Evolutionary conservation across 2,888 invertebrate genomes (phyloP).

Genomic region (Tachina lurida): DNA sequence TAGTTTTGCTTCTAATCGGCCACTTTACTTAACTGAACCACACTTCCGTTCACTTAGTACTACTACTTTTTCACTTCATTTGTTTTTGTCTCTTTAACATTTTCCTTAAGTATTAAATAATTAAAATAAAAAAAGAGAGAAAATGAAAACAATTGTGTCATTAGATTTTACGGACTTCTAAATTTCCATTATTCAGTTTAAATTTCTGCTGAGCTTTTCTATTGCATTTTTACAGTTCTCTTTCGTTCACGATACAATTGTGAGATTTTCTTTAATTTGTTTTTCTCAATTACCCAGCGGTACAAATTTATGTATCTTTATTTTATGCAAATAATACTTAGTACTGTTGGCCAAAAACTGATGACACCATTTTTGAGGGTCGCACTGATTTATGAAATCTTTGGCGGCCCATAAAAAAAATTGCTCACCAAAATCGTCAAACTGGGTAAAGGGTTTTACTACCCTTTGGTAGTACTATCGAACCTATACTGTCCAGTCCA

Average conservation of each 20-base stretch:
- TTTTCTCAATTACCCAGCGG: not conserved
- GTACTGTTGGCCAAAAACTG: no score
- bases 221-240: not conserved
- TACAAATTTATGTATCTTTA: no score
- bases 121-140: constrained; percentile 39
- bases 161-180: constrained; percentile 52
- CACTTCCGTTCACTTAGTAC: constrained; percentile 29
- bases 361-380: no score
- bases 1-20: not conserved
- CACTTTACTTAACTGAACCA: constrained; percentile 3
- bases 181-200: constrained; percentile 3
- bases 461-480: no score
- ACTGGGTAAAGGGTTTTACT: no score
- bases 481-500: no score
- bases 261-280: not conserved
- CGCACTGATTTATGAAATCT: no score
- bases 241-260: not conserved
- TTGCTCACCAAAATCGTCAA: no score
- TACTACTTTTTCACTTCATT: not conserved
- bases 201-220: constrained; percentile 3
- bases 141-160: constrained; percentile 52
- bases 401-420: no score
- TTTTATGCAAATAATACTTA: no score
- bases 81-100: constrained; percentile 14
- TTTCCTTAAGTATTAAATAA: not conserved